A percentile compares a stretch with the other conserved stretches of the same genome.
Evolutionary conservation across 2,888 invertebrate species (phyloP).

Genomic region (Electrophaes corylata): DNA sequence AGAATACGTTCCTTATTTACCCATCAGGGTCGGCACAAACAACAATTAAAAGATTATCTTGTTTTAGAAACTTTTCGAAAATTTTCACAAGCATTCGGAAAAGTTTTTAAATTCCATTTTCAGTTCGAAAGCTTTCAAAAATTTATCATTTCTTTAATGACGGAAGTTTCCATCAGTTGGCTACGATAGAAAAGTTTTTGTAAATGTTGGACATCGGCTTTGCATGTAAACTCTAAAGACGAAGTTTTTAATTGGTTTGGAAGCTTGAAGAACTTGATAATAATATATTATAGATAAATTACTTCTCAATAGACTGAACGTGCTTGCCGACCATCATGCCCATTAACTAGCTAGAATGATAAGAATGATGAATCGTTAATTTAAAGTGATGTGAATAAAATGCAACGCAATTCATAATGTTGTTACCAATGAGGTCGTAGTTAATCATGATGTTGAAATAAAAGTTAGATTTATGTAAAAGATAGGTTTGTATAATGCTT

Average conservation of each 20-base stretch:
- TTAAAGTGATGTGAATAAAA: background rate
- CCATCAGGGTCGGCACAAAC: background rate
- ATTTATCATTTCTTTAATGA: constrained; percentile 31
- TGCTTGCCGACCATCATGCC: background rate
- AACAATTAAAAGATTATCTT: constrained; percentile 1
- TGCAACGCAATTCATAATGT: background rate
- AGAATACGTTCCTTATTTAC: background rate
- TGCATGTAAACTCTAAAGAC: constrained; percentile 9
- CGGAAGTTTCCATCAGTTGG: constrained; percentile 25
- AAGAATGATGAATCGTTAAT: background rate
- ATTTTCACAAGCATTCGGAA: constrained; percentile 13
- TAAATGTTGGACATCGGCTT: constrained; percentile 21
- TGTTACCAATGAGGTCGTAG: background rate
- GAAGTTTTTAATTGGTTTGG: constrained; percentile 24
- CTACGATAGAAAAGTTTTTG: constrained; percentile 20
- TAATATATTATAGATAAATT: background rate
- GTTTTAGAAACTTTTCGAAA: constrained; percentile 5
- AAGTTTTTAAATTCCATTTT: constrained; percentile 26
- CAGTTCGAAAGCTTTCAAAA: constrained; percentile 23
- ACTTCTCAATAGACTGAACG: background rate
- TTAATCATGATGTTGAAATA: too few species aligned
- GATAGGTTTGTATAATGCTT: too few species aligned
- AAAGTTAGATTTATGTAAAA: too few species aligned
- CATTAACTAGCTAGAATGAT: background rate
- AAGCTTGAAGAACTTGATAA: background rate